These are phyloP conservation scores for Ochropleura leucogaster DNA, from an alignment of 2,888 invertebrate genomes.

Conservation along the genomic window DNA sequence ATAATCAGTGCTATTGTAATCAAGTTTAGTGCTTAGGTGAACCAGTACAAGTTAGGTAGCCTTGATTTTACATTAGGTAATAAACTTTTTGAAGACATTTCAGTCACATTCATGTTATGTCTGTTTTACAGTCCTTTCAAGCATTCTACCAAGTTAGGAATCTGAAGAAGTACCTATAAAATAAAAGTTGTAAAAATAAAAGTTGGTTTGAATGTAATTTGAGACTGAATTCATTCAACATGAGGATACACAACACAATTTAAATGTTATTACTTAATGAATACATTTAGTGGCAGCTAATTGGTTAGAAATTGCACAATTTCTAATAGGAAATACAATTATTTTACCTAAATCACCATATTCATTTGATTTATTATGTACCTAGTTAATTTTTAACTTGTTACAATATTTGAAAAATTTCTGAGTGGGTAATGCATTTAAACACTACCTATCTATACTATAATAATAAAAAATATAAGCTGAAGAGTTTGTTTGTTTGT, in stretches of 20 bases:
- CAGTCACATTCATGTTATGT: slow-evolving; percentile 1
- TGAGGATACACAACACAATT: slow-evolving; percentile 4
- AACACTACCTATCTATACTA: neutral
- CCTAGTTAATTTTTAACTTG: neutral
- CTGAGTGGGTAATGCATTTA: neutral
- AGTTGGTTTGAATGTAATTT: neutral
- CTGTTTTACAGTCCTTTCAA: slow-evolving; percentile 4
- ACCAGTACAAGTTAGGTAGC: slow-evolving; percentile 17
- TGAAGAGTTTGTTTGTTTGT: too few relatives aligned
- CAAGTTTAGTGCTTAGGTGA: slow-evolving; percentile 24
- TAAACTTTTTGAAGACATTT: slow-evolving; percentile 13
- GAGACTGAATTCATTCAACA: neutral
- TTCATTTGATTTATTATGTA: slow-evolving; percentile 8
- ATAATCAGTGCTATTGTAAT: slow-evolving; percentile 47
- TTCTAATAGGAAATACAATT: slow-evolving; percentile 15
- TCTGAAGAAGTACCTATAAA: neutral
- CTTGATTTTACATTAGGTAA: slow-evolving; percentile 39
- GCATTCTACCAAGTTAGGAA: neutral
- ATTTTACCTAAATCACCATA: slow-evolving; percentile 3
- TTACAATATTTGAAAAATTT: slow-evolving; percentile 5
- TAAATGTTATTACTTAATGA: slow-evolving; percentile 22
- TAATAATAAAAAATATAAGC: too few relatives aligned
- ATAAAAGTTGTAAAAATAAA: neutral
- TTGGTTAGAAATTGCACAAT: slow-evolving; percentile 34
- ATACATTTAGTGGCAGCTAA: slow-evolving; percentile 8